Evolutionary conservation across 2,113 vertebrate genomes (phyloP), one percentile per base, ranked within the genome.

Genomic region (Alligator sinensis): DNA sequence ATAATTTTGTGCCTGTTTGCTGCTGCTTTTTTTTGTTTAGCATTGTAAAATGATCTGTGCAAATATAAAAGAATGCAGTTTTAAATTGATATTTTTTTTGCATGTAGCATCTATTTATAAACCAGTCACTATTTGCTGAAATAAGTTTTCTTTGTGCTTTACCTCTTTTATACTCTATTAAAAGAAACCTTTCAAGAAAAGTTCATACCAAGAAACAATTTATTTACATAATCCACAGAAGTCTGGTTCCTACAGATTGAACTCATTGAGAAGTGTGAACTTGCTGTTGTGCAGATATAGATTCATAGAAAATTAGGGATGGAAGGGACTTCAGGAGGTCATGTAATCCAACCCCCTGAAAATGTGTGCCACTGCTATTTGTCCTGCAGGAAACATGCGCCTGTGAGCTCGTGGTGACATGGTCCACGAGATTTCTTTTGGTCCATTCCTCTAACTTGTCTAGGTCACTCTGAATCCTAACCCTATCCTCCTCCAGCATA

Each of bases 151-250:
- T 47, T 74, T 57, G 34, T 47, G 4, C 16, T 82, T 68, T 4
- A 4, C 1, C 79, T 57, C 16, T 68, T 11, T 5, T 4, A 16
- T 84, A 0, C 13, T 30, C 5, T 34, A 19, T 70, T 75, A 19
- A 28, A 66, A 81, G 64, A 60, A 80, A 54, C 6, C 17, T 63
- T 85, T 58, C 54, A 72, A 79, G n/a, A 58, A 84, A 18, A 28
- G 22, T 13, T 0, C 0, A 3, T 57, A 0, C 0, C 68, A n/a
- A 11, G 22, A 1, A 38, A 38, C 22, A 18, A 10, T 80, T 55
- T 85, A 59, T 1, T 1, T 68, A 27, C 78, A 60, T 58, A 70
- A 11, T n/a, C 15, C 1, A 6, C 7, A 2, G 16, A 4, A 11
- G 47, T 11, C 11, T 28, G 22, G 13, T 38, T 22, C 27, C 27